A percentile compares a stretch with the other conserved stretches of the same genome.
Conservation (phyloP, 1,140 invertebrate species). For the Dreissena polymorpha region DNA sequence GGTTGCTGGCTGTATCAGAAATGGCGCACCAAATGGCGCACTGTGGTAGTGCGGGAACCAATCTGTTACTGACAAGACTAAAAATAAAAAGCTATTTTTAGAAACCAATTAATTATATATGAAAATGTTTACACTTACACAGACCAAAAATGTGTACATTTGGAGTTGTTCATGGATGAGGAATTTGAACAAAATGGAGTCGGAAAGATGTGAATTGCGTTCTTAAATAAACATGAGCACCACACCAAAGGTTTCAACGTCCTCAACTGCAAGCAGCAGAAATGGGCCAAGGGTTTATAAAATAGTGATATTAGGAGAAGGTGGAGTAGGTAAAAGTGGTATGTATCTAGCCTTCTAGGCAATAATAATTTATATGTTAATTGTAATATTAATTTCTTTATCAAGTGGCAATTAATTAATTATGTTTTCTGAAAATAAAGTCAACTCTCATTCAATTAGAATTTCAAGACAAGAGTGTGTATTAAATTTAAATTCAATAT, state of each 20-base stretch:
- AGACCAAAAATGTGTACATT: neutral
- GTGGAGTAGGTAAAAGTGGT: constrained; percentile 98
- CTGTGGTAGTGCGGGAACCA: no score
- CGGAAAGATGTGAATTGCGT: constrained; percentile 15
- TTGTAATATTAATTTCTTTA: no score
- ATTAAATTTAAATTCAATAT: no score
- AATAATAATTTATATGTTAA: no score
- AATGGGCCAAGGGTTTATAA: constrained; percentile 85
- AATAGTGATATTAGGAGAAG: constrained; percentile 98
- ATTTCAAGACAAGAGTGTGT: no score
- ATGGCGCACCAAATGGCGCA: no score
- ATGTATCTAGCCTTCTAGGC: constrained; percentile 55
- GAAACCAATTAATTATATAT: neutral
- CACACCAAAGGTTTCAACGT: constrained; percentile 42
- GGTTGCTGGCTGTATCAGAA: no score
- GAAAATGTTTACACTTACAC: no score
- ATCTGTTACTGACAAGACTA: neutral
- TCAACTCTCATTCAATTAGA: no score
- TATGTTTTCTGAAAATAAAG: no score
- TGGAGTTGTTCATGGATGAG: neutral
- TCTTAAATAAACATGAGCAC: constrained; percentile 19
- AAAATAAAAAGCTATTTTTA: constrained; percentile 4
- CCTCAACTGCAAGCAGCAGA: constrained; percentile 53
- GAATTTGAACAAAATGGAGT: constrained; percentile 32
- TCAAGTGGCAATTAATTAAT: no score